These are phyloP conservation scores for Drosophila melanosoma DNA, from an alignment of 2,888 invertebrate species.

Conservation along the genomic window DNA sequence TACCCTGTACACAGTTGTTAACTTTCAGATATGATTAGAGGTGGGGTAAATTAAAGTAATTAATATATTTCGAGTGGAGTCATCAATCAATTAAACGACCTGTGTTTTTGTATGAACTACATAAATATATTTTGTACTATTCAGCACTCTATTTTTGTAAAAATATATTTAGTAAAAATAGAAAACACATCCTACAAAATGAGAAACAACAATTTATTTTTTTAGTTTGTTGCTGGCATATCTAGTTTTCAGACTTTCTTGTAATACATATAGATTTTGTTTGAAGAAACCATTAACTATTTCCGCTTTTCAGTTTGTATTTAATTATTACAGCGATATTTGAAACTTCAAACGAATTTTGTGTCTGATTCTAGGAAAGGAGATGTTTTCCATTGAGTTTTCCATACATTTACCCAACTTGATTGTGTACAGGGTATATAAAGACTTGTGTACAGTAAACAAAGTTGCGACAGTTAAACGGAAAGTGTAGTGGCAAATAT, in stretches of 20 bases:
- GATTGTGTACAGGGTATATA: not conserved
- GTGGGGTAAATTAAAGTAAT: not conserved
- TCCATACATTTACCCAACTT: not conserved
- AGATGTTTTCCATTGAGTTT: not conserved
- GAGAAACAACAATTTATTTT: not conserved
- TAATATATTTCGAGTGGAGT: accelerated
- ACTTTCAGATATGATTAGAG: not conserved
- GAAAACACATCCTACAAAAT: not conserved
- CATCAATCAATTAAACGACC: not conserved
- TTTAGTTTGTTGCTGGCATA: not conserved
- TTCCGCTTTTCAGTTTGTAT: not conserved
- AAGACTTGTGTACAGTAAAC: slow-evolving; percentile 52
- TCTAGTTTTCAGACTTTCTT: not conserved
- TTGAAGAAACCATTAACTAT: not conserved
- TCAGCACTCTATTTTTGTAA: not conserved
- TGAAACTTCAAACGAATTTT: not conserved
- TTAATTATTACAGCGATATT: not conserved
- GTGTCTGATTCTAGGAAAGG: not conserved
- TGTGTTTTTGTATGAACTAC: not conserved
- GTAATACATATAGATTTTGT: not conserved
- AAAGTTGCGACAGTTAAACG: slow-evolving; percentile 69
- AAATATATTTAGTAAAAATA: not conserved
- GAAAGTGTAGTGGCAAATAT: slow-evolving; percentile 61
- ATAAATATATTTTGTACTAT: not conserved
- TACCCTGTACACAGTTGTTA: not conserved